Percentiles rank a stretch among this genome's conserved stretches.
These are phyloP conservation scores for Dendrophyllia cribrosa DNA, from an alignment of 64 coral and sea anemone species.

Conservation along the genomic window DNA sequence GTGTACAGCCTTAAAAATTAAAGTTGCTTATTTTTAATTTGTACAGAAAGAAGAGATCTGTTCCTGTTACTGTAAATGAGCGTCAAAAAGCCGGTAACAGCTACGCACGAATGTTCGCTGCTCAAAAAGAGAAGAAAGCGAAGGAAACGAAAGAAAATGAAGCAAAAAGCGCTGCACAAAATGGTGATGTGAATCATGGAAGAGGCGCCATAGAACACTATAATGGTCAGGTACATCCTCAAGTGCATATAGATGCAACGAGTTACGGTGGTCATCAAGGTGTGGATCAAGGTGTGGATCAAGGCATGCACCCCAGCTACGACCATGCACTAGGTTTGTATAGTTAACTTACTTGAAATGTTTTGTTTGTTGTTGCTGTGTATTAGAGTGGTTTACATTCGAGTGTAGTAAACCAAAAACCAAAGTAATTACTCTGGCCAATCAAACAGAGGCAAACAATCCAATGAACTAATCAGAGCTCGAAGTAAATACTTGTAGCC, in stretches of 20 bases:
- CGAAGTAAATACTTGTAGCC: too few species aligned
- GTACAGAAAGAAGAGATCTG: conserved; percentile 10
- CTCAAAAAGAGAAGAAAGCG: conserved; percentile 30
- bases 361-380: neutral
- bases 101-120: conserved; percentile 42
- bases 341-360: neutral
- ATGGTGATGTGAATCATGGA: neutral
- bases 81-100: conserved; percentile 37
- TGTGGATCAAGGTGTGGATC: conserved; percentile 24
- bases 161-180: neutral
- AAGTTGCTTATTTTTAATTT: neutral
- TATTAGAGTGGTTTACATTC: too few species aligned
- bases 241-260: neutral
- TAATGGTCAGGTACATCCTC: neutral
- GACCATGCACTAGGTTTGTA: neutral
- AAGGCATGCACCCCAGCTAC: neutral
- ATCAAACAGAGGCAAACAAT: too few species aligned
- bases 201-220: neutral
- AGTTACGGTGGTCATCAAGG: neutral
- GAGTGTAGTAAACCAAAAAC: too few species aligned
- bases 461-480: too few species aligned
- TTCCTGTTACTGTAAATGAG: neutral
- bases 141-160: conserved; percentile 37
- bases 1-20: too few species aligned
- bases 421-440: too few species aligned